Evolutionary conservation across 2,888 invertebrate species (phyloP).

Genomic region (Scaptodrosophila latifasciaeformis): DNA sequence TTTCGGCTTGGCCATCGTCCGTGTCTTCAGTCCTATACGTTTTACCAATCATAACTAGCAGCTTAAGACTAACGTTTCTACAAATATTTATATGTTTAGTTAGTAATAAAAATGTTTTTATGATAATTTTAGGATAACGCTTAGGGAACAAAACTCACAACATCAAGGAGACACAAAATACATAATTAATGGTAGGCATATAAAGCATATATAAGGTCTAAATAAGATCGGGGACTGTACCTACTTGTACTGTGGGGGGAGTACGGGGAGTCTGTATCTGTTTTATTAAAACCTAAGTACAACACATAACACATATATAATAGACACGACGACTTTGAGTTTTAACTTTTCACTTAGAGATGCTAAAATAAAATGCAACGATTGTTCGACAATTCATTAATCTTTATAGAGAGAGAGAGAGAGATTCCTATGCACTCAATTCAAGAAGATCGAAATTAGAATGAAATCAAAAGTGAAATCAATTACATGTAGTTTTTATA

Average conservation of each 20-base stretch:
- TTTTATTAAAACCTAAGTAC: constrained; percentile 54
- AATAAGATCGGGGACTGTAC: neutral
- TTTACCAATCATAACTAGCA: constrained; percentile 24
- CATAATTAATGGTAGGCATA: neutral
- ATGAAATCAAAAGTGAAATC: too few species aligned
- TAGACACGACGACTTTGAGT: constrained; percentile 37
- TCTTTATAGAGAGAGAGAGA: constrained; percentile 1
- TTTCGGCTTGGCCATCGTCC: constrained; percentile 26
- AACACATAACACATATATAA: constrained; percentile 38
- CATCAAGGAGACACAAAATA: constrained; percentile 33
- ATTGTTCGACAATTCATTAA: constrained; percentile 74
- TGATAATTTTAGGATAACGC: too few species aligned
- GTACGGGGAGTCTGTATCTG: too few species aligned
- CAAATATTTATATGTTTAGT: neutral
- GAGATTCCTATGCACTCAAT: constrained; percentile 48
- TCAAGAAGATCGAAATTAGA: constrained; percentile 12
- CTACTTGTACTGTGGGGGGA: too few species aligned
- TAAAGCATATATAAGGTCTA: neutral
- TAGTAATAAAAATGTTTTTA: too few species aligned
- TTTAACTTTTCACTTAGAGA: too few species aligned
- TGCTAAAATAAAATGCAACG: constrained; percentile 62
- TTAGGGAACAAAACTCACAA: constrained; percentile 57
- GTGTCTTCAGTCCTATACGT: constrained; percentile 47
- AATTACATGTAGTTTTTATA: constrained; percentile 18
- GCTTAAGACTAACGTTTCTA: constrained; percentile 37